phyloP scores from a whole-genome alignment of 2,888 invertebrate species.

The Atethmia centrago region DNA sequence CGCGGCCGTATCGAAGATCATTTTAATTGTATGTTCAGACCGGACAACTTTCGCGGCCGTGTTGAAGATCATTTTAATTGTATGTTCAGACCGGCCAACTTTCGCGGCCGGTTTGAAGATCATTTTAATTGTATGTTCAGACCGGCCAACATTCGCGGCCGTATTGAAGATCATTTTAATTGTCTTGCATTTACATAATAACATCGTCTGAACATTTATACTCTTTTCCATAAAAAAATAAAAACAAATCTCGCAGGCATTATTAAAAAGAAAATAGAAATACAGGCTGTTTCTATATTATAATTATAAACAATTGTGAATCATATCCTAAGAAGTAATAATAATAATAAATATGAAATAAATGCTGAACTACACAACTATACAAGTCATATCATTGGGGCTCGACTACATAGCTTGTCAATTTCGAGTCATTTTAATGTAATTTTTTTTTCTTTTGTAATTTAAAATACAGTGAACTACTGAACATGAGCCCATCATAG shows the following conservation, averaged over 20 bases:
- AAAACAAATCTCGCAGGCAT: constrained; percentile 5
- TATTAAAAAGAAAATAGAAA: not conserved
- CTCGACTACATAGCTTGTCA: not conserved
- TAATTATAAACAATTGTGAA: constrained; percentile 41
- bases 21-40: no score
- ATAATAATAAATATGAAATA: constrained; percentile 33
- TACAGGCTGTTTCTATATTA: constrained; percentile 1
- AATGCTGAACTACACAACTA: constrained; percentile 51
- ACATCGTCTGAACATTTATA: not conserved
- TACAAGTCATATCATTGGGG: constrained; percentile 11
- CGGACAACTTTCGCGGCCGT: no score
- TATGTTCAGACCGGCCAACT: no score
- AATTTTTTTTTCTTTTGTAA: not conserved
- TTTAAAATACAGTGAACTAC: no score
- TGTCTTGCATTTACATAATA: not conserved
- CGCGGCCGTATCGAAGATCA: no score
- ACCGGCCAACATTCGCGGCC: no score
- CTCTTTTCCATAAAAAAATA: not conserved
- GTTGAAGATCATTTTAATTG: no score
- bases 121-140: no score
- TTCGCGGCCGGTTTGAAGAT: no score
- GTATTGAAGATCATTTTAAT: not conserved
- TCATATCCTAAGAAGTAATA: constrained; percentile 19
- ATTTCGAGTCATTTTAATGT: not conserved
- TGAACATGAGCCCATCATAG: not conserved